These are phyloP conservation scores for Diachrysia chrysitis DNA, from an alignment of 2,888 invertebrate species.

Conservation along the genomic window DNA sequence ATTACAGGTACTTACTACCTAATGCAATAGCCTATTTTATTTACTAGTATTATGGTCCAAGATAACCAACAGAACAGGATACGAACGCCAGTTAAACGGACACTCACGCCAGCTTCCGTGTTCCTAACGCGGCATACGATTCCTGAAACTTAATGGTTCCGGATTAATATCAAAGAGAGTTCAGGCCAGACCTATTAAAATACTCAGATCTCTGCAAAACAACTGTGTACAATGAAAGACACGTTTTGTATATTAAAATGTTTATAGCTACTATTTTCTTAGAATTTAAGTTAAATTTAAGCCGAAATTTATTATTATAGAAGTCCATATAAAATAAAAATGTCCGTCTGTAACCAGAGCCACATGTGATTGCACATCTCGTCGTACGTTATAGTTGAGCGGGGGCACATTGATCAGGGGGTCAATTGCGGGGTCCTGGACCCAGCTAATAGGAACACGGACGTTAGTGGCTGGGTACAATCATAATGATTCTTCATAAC, in stretches of 20 bases:
- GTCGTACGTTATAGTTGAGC: slow-evolving; percentile 47
- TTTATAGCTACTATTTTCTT: background rate
- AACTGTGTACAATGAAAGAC: slow-evolving; percentile 2
- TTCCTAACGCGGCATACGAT: slow-evolving; percentile 10
- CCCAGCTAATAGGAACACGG: slow-evolving; percentile 36
- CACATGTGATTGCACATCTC: slow-evolving; percentile 37
- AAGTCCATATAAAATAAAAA: background rate
- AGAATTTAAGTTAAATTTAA: no score
- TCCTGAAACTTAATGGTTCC: slow-evolving; percentile 26
- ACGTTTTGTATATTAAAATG: background rate
- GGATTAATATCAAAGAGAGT: slow-evolving; percentile 23
- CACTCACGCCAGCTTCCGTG: slow-evolving; percentile 41
- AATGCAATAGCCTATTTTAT: no score
- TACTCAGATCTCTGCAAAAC: slow-evolving; percentile 11
- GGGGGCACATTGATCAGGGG: slow-evolving; percentile 63
- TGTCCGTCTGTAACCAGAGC: slow-evolving; percentile 8
- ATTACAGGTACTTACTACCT: no score
- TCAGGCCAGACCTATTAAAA: slow-evolving; percentile 11
- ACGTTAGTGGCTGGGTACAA: slow-evolving; percentile 13
- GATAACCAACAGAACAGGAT: slow-evolving; percentile 36
- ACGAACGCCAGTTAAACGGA: slow-evolving; percentile 39
- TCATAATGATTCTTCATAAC: slow-evolving; percentile 8
- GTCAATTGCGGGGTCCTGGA: slow-evolving; percentile 63
- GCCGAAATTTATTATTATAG: no score
- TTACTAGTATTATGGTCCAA: no score